These are phyloP conservation scores for Semnornis frantzii DNA, from an alignment of 2,113 vertebrate genomes.

Conservation along the genomic window DNA sequence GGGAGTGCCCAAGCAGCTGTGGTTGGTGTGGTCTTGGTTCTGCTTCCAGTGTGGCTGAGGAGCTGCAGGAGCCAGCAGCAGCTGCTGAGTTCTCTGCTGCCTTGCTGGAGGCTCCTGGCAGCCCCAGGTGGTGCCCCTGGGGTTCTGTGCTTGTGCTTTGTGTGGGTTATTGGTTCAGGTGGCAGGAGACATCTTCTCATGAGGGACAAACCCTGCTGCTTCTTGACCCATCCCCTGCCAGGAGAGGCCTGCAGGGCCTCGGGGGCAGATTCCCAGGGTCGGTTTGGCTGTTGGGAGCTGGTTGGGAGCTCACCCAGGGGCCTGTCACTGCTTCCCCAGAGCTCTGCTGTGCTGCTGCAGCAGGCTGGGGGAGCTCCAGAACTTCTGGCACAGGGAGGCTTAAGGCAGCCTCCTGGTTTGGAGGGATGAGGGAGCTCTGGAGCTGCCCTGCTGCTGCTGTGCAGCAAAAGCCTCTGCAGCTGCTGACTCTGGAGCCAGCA, in stretches of 20 bases:
- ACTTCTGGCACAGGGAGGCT: not conserved
- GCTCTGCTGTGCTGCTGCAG: accelerated
- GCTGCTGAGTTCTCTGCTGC: not conserved
- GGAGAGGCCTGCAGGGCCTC: accelerated
- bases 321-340: not conserved
- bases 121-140: not conserved
- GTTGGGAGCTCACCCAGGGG: too few relatives aligned
- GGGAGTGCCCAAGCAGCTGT: accelerated
- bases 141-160: not conserved
- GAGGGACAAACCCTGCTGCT: accelerated
- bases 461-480: not conserved
- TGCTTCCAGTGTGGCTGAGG: not conserved
- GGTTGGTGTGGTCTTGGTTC: not conserved
- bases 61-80: not conserved
- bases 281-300: not conserved
- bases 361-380: not conserved
- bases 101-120: too few relatives aligned
- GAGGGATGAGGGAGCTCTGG: not conserved
- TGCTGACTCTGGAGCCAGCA: not conserved
- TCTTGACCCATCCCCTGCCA: too few relatives aligned
- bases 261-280: not conserved
- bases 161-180: not conserved
- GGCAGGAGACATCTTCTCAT: not conserved
- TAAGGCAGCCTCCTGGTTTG: not conserved
- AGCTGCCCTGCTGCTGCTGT: not conserved